Base-by-base conservation (phyloP, 2,888 invertebrate genomes). In the Mechanitis mazaeus region DNA sequence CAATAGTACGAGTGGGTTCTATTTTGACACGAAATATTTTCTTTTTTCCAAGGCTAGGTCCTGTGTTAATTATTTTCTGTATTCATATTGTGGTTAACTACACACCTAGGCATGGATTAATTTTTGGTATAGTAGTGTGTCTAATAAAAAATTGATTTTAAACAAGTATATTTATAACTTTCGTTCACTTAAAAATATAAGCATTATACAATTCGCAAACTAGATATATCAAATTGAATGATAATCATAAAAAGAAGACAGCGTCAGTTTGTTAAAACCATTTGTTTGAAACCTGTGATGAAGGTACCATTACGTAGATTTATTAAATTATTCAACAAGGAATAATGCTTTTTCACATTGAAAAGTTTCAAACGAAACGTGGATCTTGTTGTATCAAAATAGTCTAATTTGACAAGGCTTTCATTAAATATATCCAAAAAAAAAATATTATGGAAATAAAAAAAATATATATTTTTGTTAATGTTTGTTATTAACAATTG, bases 241-340 rank as follows among this genome's bases (percentile, higher is more conserved):
- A 58, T 64, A 59, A 61, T 62, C 60, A 60, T 59, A 45, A 59
- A 72, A 62, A 71, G 56, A 55, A 54, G 56, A 59, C 72, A 72
- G 75, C 77, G 71, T 72, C 73, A 71, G 77, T 78, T 75, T 74
- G 42, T 50, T 72, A 75, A 79, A 80, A 79, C 82, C 84, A 81
- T 83, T 85, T 81, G 77, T 75, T 74, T 64, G 77, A 79, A 84
- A 82, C 79, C 74, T 77, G 72, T 71, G n/a, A n/a, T n/a, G n/a
- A n/a, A n/a, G n/a, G n/a, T 76, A 81, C 84, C 85, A 84, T 85
- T 84, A 85, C 75, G 68, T 76, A 79, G 85, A 85, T 85, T 84
- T 85, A 87, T 87, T 86, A 78, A 83, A 87, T 87, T 84, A 85
- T 83, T 87, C 86, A 83, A 77, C 75, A 77, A 77, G 78, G 81